Evolutionary conservation across 2,797 vertebrate species (phyloP).

Genomic region (Psittacula echo): DNA sequence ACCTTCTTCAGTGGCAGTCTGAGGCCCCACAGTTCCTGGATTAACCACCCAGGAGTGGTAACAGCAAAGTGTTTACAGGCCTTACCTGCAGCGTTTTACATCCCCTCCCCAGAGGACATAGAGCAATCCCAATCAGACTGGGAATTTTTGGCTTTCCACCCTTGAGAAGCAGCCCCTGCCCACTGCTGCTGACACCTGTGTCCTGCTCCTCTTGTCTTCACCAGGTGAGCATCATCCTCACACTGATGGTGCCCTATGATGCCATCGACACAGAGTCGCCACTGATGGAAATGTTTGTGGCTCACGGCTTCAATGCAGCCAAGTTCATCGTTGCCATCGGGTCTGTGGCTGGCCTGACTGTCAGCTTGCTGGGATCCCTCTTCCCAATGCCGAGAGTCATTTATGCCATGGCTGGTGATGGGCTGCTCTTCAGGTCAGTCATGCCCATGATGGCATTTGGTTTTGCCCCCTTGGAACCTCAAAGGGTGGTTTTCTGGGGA

Average conservation of each 20-base stretch:
- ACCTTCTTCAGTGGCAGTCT: not conserved
- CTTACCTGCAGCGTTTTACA: not conserved
- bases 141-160: not conserved
- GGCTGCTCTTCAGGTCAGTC: conserved; percentile 93
- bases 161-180: not conserved
- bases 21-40: not conserved
- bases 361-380: conserved; percentile 93
- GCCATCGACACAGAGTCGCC: conserved; percentile 93
- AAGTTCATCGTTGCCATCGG: conserved; percentile 92
- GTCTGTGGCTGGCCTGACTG: conserved; percentile 91
- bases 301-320: conserved; percentile 88
- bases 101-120: not conserved
- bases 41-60: not conserved
- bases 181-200: not conserved
- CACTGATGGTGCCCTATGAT: conserved; percentile 92
- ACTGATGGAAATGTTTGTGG: conserved; percentile 97
- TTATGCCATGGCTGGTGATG: conserved; percentile 96
- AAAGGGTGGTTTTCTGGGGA: not conserved
- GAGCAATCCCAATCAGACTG: not conserved
- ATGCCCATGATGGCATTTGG: not conserved
- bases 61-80: not conserved
- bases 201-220: not conserved
- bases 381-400: conserved; percentile 98
- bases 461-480: not conserved
- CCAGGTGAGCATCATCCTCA: conserved; percentile 95